Conservation (phyloP, 2,797 vertebrate species). For the Bucorvus abyssinicus region DNA sequence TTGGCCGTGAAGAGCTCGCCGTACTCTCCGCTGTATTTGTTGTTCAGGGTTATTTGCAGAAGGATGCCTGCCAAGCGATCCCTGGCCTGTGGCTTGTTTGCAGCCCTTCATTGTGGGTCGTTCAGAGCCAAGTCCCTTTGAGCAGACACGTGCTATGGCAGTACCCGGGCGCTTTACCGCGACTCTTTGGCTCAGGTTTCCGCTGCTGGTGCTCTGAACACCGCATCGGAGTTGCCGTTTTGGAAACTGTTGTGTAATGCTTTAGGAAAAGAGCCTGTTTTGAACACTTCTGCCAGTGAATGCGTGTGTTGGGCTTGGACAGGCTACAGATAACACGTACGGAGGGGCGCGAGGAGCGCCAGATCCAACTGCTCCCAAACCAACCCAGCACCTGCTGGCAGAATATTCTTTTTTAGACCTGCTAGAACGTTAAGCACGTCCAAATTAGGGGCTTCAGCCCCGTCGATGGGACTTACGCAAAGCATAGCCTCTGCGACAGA, state of each 20-base stretch:
- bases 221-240: neutral
- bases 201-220: neutral
- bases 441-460: neutral
- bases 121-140: constrained; percentile 60
- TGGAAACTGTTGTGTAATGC: constrained; percentile 18
- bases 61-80: constrained; percentile 63
- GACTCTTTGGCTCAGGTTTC: constrained; percentile 46
- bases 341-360: constrained; percentile 4
- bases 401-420: neutral
- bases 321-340: neutral
- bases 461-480: neutral
- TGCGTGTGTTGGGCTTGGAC: constrained; percentile 28
- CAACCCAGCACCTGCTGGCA: neutral
- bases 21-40: constrained; percentile 60
- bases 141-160: constrained; percentile 47
- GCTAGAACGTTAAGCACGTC: neutral
- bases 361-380: constrained; percentile 13
- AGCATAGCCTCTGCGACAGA: neutral
- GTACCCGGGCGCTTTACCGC: neutral
- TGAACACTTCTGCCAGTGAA: neutral
- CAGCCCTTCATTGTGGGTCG: constrained; percentile 43
- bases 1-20: constrained; percentile 68
- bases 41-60: constrained; percentile 60
- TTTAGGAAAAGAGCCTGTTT: constrained; percentile 42
- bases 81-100: constrained; percentile 66